Percentiles rank a stretch among this genome's conserved stretches.
phyloP scores from a whole-genome alignment of 2,888 invertebrate species.

The Choreutis nemorana region DNA sequence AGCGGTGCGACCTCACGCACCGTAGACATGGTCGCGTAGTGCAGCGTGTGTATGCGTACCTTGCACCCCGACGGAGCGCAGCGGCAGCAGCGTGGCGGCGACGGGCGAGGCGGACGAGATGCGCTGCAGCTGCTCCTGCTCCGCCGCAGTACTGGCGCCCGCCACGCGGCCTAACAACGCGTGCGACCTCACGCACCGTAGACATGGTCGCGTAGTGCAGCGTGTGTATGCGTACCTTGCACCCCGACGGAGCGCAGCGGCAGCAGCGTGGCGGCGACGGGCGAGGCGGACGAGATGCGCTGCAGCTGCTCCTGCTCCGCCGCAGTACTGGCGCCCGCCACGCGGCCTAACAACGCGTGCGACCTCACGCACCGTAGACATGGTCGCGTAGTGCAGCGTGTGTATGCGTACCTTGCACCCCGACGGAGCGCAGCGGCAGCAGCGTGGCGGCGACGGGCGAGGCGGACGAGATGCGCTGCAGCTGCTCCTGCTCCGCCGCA shows the following conservation, averaged over 20 bases:
- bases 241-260: slow-evolving; percentile 97
- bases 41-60: no score
- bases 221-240: no score
- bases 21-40: no score
- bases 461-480: slow-evolving; percentile 77
- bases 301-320: slow-evolving; percentile 75
- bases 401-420: slow-evolving; percentile 96
- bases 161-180: slow-evolving; percentile 88
- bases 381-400: no score
- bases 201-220: no score
- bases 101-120: slow-evolving; percentile 78
- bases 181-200: slow-evolving; percentile 91
- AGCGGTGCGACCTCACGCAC: no score
- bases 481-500: slow-evolving; percentile 73
- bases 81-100: slow-evolving; percentile 87
- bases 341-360: slow-evolving; percentile 89
- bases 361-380: slow-evolving; percentile 91
- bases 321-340: slow-evolving; percentile 80
- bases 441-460: slow-evolving; percentile 82
- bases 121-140: slow-evolving; percentile 73
- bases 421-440: slow-evolving; percentile 93
- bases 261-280: slow-evolving; percentile 83
- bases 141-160: slow-evolving; percentile 77
- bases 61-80: slow-evolving; percentile 97
- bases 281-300: slow-evolving; percentile 77